Conservation (phyloP, 1,140 invertebrate species). For the Drosophila ercepeae region DNA sequence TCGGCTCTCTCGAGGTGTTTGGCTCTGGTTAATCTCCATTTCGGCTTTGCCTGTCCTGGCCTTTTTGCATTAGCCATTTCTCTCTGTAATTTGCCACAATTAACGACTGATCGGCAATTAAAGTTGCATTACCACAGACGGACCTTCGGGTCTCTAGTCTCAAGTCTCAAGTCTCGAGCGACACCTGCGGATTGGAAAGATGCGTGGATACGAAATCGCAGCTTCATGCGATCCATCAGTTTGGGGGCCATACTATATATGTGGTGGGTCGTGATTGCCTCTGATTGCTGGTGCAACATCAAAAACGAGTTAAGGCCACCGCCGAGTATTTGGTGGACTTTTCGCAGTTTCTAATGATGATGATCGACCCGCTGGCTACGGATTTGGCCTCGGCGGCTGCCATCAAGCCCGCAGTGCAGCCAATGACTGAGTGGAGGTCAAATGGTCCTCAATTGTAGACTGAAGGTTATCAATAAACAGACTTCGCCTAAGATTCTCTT, state of each 20-base stretch:
- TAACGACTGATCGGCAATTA: constrained; percentile 76
- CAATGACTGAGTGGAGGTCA: constrained; percentile 36
- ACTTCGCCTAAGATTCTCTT: background rate
- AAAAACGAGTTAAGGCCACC: constrained; percentile 74
- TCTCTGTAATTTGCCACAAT: constrained; percentile 69
- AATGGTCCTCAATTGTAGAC: constrained; percentile 11
- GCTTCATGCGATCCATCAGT: constrained; percentile 31
- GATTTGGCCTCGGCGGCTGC: constrained; percentile 21
- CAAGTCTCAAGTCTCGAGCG: constrained; percentile 35
- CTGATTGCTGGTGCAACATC: constrained; percentile 54
- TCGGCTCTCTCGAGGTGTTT: background rate
- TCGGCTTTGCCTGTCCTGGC: background rate
- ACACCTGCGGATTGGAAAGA: constrained; percentile 49
- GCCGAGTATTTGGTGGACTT: constrained; percentile 61
- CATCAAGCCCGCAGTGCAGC: constrained; percentile 14
- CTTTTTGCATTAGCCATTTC: constrained; percentile 53
- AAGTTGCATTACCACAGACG: constrained; percentile 67
- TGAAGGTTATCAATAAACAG: background rate
- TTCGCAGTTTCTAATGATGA: constrained; percentile 76
- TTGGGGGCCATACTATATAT: constrained; percentile 21
- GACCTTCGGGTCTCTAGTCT: background rate
- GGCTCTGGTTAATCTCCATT: constrained; percentile 24
- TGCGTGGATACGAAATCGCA: constrained; percentile 60
- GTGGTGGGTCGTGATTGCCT: constrained; percentile 37
- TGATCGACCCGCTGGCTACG: constrained; percentile 43